Evolutionary conservation across 2,113 vertebrate genomes (phyloP).

Genomic region (Strix aluco): DNA sequence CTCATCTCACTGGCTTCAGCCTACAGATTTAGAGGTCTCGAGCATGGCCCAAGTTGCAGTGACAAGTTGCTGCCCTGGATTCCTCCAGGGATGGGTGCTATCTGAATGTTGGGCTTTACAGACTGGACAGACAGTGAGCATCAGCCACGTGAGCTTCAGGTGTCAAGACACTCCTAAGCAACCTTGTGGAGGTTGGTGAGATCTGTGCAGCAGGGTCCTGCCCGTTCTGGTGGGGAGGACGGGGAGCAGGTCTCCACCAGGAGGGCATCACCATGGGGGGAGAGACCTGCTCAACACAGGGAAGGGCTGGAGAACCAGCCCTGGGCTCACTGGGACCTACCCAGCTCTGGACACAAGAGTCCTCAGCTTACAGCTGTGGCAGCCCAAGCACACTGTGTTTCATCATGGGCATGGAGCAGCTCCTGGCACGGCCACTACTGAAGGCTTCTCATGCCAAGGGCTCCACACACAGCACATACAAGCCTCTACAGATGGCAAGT

Average conservation of each 20-base stretch:
- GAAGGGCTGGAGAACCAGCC: neutral
- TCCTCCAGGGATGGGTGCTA: neutral
- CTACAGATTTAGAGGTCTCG: neutral
- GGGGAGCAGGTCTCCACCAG: neutral
- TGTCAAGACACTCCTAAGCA: neutral
- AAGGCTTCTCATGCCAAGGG: neutral
- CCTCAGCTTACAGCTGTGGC: neutral
- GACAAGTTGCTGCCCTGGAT: neutral
- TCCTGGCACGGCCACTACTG: neutral
- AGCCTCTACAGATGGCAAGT: neutral
- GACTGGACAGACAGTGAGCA: neutral
- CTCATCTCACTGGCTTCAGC: neutral
- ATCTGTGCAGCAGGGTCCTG: neutral
- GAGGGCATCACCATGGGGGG: neutral
- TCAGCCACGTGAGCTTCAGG: neutral
- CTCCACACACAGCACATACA: neutral
- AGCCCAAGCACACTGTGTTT: rapidly evolving
- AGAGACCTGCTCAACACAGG: neutral
- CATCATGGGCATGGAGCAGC: neutral
- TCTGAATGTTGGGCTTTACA: neutral
- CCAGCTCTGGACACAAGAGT: rapidly evolving
- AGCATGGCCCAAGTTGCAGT: rapidly evolving
- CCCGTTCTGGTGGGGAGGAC: neutral
- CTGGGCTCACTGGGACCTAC: neutral
- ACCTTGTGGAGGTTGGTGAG: neutral